A percentile compares a stretch with the other conserved stretches of the same genome.
These are phyloP conservation scores for Nothocercus julius DNA, from an alignment of 2,113 vertebrate species.

Conservation along the genomic window DNA sequence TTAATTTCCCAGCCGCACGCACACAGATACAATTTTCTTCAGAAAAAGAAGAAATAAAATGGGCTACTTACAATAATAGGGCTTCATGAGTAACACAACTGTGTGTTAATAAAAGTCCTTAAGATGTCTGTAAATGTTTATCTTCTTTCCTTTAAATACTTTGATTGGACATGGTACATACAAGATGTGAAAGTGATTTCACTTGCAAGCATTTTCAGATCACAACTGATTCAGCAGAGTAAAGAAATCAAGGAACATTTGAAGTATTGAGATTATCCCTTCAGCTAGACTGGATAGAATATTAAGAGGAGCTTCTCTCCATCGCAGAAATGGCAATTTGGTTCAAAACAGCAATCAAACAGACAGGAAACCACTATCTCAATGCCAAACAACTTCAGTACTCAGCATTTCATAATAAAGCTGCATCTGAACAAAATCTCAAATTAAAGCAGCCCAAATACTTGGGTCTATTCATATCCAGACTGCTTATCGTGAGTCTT, in stretches of 20 bases:
- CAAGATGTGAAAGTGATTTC: background rate
- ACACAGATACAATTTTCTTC: background rate
- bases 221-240: background rate
- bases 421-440: background rate
- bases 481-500: background rate
- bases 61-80: background rate
- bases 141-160: background rate
- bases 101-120: background rate
- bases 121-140: background rate
- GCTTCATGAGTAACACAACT: background rate
- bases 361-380: background rate
- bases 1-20: background rate
- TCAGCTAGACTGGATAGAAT: background rate
- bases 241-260: fast-evolving
- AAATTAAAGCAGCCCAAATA: background rate
- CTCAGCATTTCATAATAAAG: background rate
- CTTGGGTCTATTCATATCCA: background rate
- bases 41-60: fast-evolving
- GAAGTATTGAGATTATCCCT: background rate
- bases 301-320: background rate
- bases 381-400: background rate
- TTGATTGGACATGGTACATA: background rate
- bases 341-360: background rate
- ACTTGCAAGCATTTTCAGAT: background rate
- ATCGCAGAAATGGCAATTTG: background rate